Evolutionary conservation across 2,797 vertebrate genomes (phyloP).

Genomic region (Uromys caudimaculatus): DNA sequence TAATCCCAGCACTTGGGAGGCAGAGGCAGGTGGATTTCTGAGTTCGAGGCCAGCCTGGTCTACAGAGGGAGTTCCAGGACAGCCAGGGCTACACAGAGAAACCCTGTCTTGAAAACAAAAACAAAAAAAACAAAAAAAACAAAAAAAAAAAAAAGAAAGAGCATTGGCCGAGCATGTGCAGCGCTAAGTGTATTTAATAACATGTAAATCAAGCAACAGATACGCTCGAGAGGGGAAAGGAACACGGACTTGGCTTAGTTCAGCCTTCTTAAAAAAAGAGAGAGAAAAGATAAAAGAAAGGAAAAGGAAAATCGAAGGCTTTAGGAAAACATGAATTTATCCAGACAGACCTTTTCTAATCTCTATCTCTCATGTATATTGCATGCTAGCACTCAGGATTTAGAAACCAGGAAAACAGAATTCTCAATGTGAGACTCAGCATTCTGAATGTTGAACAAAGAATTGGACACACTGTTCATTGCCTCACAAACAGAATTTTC

Average conservation of each 20-base stretch:
- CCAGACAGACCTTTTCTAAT: slow-evolving; percentile 74
- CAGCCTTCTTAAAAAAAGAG: background rate
- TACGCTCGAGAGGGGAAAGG: background rate
- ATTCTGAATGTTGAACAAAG: slow-evolving; percentile 75
- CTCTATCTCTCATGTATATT: slow-evolving; percentile 59
- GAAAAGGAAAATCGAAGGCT: background rate
- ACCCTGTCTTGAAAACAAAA: too few species aligned
- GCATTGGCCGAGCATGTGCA: background rate
- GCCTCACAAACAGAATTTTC: slow-evolving; percentile 83
- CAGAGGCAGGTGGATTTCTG: too few species aligned
- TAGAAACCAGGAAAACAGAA: slow-evolving; percentile 79
- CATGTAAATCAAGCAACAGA: slow-evolving; percentile 56
- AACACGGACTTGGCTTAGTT: background rate
- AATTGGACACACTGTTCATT: slow-evolving; percentile 80
- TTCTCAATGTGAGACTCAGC: slow-evolving; percentile 69
- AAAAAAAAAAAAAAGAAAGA: too few species aligned
- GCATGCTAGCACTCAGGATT: slow-evolving; percentile 74
- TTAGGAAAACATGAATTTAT: slow-evolving; percentile 63
- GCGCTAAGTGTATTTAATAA: slow-evolving; percentile 27
- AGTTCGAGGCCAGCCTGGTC: too few species aligned
- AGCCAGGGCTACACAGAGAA: too few species aligned
- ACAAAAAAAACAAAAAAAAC: too few species aligned
- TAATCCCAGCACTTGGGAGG: too few species aligned
- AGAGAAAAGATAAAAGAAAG: background rate
- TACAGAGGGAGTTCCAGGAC: too few species aligned